Evolutionary conservation across 2,888 invertebrate genomes (phyloP), one percentile per base, ranked within the genome.

Genomic region (Corythucha ciliata): DNA sequence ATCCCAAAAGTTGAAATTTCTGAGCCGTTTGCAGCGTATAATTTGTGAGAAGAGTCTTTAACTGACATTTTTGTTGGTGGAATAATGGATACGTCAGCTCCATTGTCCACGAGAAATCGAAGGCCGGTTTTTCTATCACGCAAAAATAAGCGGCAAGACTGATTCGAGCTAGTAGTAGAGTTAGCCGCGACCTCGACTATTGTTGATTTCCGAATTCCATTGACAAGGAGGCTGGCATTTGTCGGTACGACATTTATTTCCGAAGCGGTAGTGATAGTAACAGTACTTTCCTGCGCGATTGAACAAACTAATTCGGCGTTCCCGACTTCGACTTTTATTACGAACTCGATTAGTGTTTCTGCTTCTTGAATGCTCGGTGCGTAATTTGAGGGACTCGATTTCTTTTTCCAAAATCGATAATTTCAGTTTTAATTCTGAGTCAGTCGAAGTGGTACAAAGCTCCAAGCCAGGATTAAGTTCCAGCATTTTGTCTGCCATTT

Each of bases 1-100:
- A 45, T 24, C 7, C 60, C 60, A 27, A 44, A 59, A 1, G 59
- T 60, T 2, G 52, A 22, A 14, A 60, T 60, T 8, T 26, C 37
- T 2, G 57, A 47, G 12, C 58, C 46, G 29, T 62, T 64, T 7
- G 61, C 60, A 1, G 62, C 60, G 39, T 54, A 58, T 1, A 63
- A 53, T 16, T 57, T 49, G 27, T 39, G 24, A 26, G 48, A 16
- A 14, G 36, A n/a, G 22, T 26, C 29, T 18, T 33, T 18, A 44
- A 10, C 20, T 41, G 8, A 24, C 42, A 8, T 18, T 14, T 44
- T 24, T 4, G 27, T 36, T 6, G 29, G 18, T 3, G 54, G 48
- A 21, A 57, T 21, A 2, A 56, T 37, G 2, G 57, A 57, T 5
- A 55, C 51, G 12, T 57, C 57, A 1, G 57, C 52, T 4, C 51